A percentile compares a stretch with the other conserved stretches of the same genome.
phyloP scores from a whole-genome alignment of 92 coral and sea anemone species.

The Blastomussa wellsi region DNA sequence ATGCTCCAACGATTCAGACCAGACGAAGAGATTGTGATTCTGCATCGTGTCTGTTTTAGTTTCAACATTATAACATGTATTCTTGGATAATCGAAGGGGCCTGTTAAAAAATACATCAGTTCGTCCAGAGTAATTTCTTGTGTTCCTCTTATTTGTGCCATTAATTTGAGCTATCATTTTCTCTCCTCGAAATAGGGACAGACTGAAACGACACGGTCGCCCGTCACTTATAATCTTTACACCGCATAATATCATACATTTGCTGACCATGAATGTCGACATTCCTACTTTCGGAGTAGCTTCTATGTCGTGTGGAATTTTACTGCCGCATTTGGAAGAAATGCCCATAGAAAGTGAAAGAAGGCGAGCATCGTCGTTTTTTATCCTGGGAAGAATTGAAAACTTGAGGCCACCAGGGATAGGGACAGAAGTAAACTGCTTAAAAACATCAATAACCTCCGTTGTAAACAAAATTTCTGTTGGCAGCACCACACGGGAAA shows the following conservation, averaged over 20 bases:
- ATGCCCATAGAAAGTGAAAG: not conserved
- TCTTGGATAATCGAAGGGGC: too few relatives aligned
- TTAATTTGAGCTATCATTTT: not conserved
- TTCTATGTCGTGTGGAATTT: too few relatives aligned
- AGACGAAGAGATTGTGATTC: too few relatives aligned
- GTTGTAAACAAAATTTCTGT: not conserved
- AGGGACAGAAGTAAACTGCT: not conserved
- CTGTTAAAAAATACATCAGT: too few relatives aligned
- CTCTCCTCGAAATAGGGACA: not conserved
- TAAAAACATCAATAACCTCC: conserved; percentile 10
- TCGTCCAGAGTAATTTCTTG: too few relatives aligned
- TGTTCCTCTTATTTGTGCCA: too few relatives aligned
- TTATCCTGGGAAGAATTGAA: not conserved
- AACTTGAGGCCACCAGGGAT: conserved; percentile 1
- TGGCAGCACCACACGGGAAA: not conserved
- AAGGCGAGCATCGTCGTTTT: not conserved
- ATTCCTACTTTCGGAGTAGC: not conserved
- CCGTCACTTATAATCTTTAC: not conserved
- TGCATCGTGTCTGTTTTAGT: not conserved
- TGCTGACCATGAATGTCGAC: not conserved
- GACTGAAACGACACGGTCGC: not conserved
- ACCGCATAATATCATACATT: not conserved
- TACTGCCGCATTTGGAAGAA: too few relatives aligned
- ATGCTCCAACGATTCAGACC: too few relatives aligned
- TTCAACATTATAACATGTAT: too few relatives aligned